Percentiles rank a stretch among this genome's conserved stretches.
Evolutionary conservation across 2,888 invertebrate genomes (phyloP).

Genomic region (Drosophila borealis): DNA sequence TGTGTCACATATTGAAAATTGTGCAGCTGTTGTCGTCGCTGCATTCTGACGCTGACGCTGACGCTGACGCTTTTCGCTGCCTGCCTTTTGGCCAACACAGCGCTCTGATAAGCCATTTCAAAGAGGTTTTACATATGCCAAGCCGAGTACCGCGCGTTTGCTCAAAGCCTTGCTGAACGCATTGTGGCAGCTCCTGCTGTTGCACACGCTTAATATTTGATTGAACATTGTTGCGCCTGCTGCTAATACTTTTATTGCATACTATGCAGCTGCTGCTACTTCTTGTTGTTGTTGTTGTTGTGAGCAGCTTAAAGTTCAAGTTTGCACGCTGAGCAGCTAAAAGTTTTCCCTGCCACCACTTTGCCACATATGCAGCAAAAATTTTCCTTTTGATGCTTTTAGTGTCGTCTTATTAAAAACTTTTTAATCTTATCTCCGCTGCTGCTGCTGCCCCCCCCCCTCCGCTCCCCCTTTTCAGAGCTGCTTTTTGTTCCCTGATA

Average conservation of each 20-base stretch:
- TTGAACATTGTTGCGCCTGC: conserved; percentile 76
- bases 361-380: conserved; percentile 62
- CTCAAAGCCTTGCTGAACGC: background rate
- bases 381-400: conserved; percentile 77
- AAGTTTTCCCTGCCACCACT: conserved; percentile 55
- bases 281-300: background rate
- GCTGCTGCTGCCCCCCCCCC: background rate
- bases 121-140: conserved; percentile 77
- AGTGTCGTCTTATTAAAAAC: conserved; percentile 77
- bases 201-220: conserved; percentile 65
- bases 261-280: conserved; percentile 22
- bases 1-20: conserved; percentile 79
- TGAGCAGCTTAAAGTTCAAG: conserved; percentile 38
- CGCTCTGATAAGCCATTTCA: conserved; percentile 72
- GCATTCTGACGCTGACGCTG: conserved; percentile 56
- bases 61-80: conserved; percentile 54
- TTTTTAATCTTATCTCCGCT: conserved; percentile 69
- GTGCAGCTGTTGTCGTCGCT: conserved; percentile 46
- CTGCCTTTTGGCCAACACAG: conserved; percentile 49
- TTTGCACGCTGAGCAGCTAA: conserved; percentile 26
- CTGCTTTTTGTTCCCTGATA: conserved; percentile 59
- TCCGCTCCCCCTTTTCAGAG: background rate
- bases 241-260: conserved; percentile 73
- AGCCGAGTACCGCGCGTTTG: background rate
- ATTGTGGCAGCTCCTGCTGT: conserved; percentile 15